Evolutionary conservation across 1,140 invertebrate genomes (phyloP).

Genomic region (Drosophila equinoxialis): DNA sequence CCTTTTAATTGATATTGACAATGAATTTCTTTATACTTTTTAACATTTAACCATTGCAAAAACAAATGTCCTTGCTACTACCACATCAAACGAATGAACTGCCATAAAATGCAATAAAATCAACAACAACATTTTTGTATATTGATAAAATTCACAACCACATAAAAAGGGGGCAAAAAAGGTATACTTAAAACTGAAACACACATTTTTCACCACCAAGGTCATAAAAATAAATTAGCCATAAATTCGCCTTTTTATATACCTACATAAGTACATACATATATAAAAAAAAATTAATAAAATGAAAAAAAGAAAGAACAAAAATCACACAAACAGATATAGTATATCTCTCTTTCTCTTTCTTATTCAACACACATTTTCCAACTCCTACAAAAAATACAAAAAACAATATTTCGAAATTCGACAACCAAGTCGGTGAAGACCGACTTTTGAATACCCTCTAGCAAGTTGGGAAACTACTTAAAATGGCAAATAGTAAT

Average conservation of each 20-base stretch:
- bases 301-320: constrained; percentile 26
- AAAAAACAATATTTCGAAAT: not conserved
- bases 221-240: constrained; percentile 65
- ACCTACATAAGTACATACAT: not conserved
- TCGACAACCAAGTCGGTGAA: not conserved
- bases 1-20: not conserved
- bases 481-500: not conserved
- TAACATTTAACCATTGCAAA: not conserved
- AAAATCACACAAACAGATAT: constrained; percentile 19
- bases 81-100: constrained; percentile 38
- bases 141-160: constrained; percentile 34
- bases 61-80: constrained; percentile 3
- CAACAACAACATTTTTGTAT: constrained; percentile 24
- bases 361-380: constrained; percentile 1
- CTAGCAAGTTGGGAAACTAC: not conserved
- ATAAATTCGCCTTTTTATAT: constrained; percentile 38
- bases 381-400: not conserved
- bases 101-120: constrained; percentile 69
- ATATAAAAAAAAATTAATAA: not conserved
- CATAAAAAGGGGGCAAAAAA: constrained; percentile 23
- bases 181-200: constrained; percentile 29
- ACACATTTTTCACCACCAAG: constrained; percentile 29
- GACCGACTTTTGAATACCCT: not conserved
- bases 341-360: constrained; percentile 5
- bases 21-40: not conserved